These are phyloP conservation scores for Cactoblastis cactorum DNA, from an alignment of 2,888 invertebrate species.

Conservation along the genomic window DNA sequence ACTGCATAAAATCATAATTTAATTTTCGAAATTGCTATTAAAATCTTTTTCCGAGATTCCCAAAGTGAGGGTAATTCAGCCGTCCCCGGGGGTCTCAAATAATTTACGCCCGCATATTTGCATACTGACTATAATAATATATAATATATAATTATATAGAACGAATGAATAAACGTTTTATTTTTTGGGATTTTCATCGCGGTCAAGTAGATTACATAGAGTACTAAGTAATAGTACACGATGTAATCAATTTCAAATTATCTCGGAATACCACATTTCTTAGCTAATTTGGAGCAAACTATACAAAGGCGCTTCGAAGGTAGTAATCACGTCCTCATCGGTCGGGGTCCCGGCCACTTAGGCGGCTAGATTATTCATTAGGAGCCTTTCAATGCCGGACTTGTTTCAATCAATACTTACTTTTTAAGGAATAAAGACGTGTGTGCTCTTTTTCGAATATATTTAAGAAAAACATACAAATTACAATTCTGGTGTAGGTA, in stretches of 20 bases:
- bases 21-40: neutral
- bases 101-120: conserved; percentile 8
- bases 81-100: neutral
- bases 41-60: neutral
- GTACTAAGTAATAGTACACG: too few species aligned
- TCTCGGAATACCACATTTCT: too few species aligned
- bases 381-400: neutral
- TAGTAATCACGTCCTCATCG: neutral
- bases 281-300: neutral
- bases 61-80: neutral
- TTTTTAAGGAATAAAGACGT: neutral
- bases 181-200: too few species aligned
- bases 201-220: too few species aligned
- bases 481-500: too few species aligned
- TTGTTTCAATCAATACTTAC: neutral
- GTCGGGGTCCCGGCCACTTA: neutral
- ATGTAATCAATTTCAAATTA: too few species aligned
- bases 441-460: neutral
- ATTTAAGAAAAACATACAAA: too few species aligned
- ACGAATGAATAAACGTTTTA: too few species aligned
- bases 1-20: too few species aligned
- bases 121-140: too few species aligned
- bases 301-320: neutral
- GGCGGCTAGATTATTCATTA: neutral
- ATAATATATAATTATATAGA: too few species aligned